Conservation (phyloP, 2,888 invertebrate species). For the Unio delphinus region DNA sequence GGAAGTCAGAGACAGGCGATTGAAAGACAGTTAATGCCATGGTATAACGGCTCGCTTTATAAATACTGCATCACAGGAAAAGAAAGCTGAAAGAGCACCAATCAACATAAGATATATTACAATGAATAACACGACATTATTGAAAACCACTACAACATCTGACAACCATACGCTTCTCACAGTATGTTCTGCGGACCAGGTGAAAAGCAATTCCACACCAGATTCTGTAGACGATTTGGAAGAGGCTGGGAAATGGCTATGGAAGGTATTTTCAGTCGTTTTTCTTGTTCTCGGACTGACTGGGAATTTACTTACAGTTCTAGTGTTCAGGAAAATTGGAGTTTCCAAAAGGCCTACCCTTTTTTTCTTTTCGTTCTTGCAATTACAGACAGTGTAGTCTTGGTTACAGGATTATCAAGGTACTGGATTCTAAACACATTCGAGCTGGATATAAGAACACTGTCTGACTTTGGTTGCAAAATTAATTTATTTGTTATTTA, state of each 20-base stretch:
- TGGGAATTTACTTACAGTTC: slow-evolving; percentile 37
- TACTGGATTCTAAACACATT: slow-evolving; percentile 35
- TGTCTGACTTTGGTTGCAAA: slow-evolving; percentile 38
- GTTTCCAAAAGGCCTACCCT: slow-evolving; percentile 36
- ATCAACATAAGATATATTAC: too few species aligned
- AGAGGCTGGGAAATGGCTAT: slow-evolving; percentile 16
- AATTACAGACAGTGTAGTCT: slow-evolving; percentile 37
- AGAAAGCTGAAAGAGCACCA: too few species aligned
- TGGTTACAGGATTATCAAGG: slow-evolving; percentile 30
- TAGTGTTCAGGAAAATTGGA: slow-evolving; percentile 29
- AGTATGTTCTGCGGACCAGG: too few species aligned
- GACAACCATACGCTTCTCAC: too few species aligned
- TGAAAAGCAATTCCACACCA: too few species aligned
- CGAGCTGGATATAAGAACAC: slow-evolving; percentile 23
- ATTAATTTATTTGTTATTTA: slow-evolving; percentile 42
- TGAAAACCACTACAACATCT: too few species aligned
- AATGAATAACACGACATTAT: too few species aligned
- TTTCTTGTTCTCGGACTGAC: slow-evolving; percentile 34
- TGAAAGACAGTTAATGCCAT: too few species aligned
- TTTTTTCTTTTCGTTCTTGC: slow-evolving; percentile 34
- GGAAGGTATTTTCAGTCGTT: slow-evolving; percentile 37
- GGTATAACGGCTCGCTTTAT: too few species aligned
- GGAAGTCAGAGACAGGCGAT: too few species aligned
- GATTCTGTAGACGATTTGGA: too few species aligned
- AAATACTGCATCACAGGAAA: too few species aligned